phyloP scores from a whole-genome alignment of 1,140 invertebrate species.

The Heliconius hermathena region DNA sequence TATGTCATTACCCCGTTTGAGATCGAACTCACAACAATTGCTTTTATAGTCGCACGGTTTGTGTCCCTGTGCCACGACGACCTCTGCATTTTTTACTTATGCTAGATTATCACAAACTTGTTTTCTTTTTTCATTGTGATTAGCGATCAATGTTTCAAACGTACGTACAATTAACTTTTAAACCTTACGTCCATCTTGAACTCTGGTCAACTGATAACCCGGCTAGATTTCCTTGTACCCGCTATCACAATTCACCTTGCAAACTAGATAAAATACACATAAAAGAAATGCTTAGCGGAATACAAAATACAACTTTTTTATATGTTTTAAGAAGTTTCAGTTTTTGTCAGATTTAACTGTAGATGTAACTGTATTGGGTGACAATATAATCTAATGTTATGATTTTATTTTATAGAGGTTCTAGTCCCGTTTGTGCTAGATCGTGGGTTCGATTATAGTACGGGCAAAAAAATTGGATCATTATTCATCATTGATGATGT shows the following conservation, averaged over 20 bases:
- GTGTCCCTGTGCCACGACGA: too few species aligned
- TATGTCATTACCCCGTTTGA: too few species aligned
- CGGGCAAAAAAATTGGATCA: background rate
- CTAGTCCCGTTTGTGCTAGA: slow-evolving; percentile 13
- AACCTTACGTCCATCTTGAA: slow-evolving; percentile 22
- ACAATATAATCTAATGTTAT: slow-evolving; percentile 1
- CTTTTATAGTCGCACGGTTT: too few species aligned
- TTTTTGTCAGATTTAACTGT: slow-evolving; percentile 10
- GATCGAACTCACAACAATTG: too few species aligned
- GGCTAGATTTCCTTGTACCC: slow-evolving; percentile 35
- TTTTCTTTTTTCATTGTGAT: background rate
- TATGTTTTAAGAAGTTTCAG: background rate
- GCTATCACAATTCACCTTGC: slow-evolving; percentile 24
- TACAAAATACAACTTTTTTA: background rate
- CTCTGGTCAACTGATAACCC: slow-evolving; percentile 33
- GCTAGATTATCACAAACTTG: background rate
- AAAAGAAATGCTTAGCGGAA: slow-evolving; percentile 21
- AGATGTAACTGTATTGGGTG: slow-evolving; percentile 12
- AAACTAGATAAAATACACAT: slow-evolving; percentile 20
- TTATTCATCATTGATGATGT: too few species aligned
- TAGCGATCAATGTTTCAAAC: background rate
- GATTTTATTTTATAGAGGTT: slow-evolving; percentile 4
- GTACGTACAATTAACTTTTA: slow-evolving; percentile 25
- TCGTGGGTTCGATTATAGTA: background rate
- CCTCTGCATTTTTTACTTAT: too few species aligned